Base-by-base conservation (phyloP, 2,797 vertebrate species). In the Pelochelys cantorii region DNA sequence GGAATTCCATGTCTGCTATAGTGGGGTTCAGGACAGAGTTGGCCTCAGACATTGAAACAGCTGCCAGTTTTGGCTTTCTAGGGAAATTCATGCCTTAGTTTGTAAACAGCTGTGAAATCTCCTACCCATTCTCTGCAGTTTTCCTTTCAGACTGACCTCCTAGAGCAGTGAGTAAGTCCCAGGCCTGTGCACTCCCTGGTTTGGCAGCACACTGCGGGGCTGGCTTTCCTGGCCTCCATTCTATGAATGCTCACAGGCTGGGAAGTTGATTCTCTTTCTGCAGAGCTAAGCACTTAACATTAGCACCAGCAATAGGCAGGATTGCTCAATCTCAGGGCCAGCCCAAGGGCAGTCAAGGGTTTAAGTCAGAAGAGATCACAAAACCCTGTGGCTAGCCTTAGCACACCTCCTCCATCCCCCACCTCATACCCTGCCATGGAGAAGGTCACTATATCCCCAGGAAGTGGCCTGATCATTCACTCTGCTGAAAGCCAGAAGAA, bases 31-130 rank as follows among this genome's bases (percentile, higher is more conserved):
- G 42, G 80, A 48, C 42, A 48, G 42, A 37, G 59, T 79, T 85
- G 84, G 3, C 74, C 79, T 65, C 37, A 90, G 81, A 79, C 11
- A 75, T 48, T 14, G 14, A 25, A 37, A 25, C 65, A 87, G 83
- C 55, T 93, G 42, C 71, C 86, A 86, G 83, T 56, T 74, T 22
- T 0, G 0, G 77, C 71, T 86, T 91, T 95, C 77, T 88, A 55
- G 52, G 75, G 23, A 91, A 89, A 91, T 60, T 17, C 79, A 90
- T 89, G 74, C 62, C 89, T 84, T 89, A 86, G 62, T 71, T 88
- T 56, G 59, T 91, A 95, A 96, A 93, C 94, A 93, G 94, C 95
- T 95, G 93, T 83, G 83, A 59, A 74, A 52, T 65, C 84, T 94
- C 95, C 48, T 82, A 85, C 92, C 83, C 77, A 54, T 31, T 95